Evolutionary conservation across 2,888 invertebrate species (phyloP).

Genomic region (Xestia c-nigrum): DNA sequence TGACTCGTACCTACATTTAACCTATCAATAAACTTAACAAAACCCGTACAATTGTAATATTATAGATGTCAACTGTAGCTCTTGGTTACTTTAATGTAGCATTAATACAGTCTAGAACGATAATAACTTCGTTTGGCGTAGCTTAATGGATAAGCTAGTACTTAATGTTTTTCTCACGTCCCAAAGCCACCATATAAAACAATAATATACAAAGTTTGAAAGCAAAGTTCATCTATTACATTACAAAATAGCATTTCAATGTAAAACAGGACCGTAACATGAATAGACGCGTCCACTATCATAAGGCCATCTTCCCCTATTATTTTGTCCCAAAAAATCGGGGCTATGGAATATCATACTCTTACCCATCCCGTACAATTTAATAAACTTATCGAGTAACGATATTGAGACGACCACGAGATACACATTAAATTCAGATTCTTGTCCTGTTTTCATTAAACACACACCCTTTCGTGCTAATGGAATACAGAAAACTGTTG

Average conservation of each 20-base stretch:
- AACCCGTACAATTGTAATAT: neutral
- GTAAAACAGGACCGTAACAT: slow-evolving; percentile 35
- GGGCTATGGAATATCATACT: slow-evolving; percentile 67
- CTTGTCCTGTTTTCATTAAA: slow-evolving; percentile 82
- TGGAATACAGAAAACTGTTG: slow-evolving; percentile 68
- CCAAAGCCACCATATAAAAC: slow-evolving; percentile 16
- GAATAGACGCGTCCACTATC: slow-evolving; percentile 36
- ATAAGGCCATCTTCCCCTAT: slow-evolving; percentile 41
- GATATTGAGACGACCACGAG: slow-evolving; percentile 76
- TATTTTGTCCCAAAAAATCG: slow-evolving; percentile 65
- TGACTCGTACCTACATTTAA: neutral
- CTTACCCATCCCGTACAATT: slow-evolving; percentile 66
- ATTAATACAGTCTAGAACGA: slow-evolving; percentile 10
- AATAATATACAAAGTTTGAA: slow-evolving; percentile 36
- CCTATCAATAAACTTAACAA: neutral
- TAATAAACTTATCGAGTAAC: slow-evolving; percentile 78
- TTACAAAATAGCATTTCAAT: slow-evolving; percentile 51
- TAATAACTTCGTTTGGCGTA: neutral
- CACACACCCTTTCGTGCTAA: slow-evolving; percentile 76
- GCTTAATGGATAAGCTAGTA: slow-evolving; percentile 12
- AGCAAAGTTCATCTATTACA: slow-evolving; percentile 27
- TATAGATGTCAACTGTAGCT: neutral
- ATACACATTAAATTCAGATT: slow-evolving; percentile 81
- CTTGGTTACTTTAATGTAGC: neutral
- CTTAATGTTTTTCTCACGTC: slow-evolving; percentile 25